Base-by-base conservation (phyloP, 2,797 vertebrate genomes). In the Hypotaenidia philippensis region DNA sequence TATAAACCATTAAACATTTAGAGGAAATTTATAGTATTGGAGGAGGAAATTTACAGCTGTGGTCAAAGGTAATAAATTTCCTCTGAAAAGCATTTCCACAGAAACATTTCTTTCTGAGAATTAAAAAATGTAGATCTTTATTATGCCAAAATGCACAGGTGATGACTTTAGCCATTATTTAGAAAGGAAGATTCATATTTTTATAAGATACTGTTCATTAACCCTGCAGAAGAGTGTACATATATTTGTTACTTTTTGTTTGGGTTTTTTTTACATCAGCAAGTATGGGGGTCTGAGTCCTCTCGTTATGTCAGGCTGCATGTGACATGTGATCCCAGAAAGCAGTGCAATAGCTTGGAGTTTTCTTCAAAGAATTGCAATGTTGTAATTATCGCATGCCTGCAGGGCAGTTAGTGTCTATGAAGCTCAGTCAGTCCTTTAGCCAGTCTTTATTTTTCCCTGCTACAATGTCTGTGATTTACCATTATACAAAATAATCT, bases 1-100 rank as follows among this genome's bases (percentile, higher is more conserved):
- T 98, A 98, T 97, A 98, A 98, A 97, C 97, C 97, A 97, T 98
- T 98, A 98, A 98, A 97, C 87, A 97, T 98, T 98, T 98, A 97
- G 96, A 96, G 70, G 88, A 98, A 98, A 98, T 98, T 97, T 98
- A 98, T 98, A 96, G 96, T 94, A 96, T 95, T 97, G 82, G 84
- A 98, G 70, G 59, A 96, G 64, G 91, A 98, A 98, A 98, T 97
- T 97, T 98, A 98, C 94, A 97, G 90, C 94, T 89, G 78, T 92
- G 94, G 89, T 91, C 95, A 97, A 97, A 98, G 49, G 72, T 68
- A 97, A 95, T 98, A 97, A 97, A 97, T 98, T 97, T 98, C 40
- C 84, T 87, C 93, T 82, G 91, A 97, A 97, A 97, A 96, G 56
- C 72, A 93, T 93, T 97, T 95, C 63, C 90, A 93, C 59, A 83